A percentile compares a stretch with the other conserved stretches of the same genome.
Evolutionary conservation across 2,888 invertebrate species (phyloP).

Genomic region (Conistra vaccinii): DNA sequence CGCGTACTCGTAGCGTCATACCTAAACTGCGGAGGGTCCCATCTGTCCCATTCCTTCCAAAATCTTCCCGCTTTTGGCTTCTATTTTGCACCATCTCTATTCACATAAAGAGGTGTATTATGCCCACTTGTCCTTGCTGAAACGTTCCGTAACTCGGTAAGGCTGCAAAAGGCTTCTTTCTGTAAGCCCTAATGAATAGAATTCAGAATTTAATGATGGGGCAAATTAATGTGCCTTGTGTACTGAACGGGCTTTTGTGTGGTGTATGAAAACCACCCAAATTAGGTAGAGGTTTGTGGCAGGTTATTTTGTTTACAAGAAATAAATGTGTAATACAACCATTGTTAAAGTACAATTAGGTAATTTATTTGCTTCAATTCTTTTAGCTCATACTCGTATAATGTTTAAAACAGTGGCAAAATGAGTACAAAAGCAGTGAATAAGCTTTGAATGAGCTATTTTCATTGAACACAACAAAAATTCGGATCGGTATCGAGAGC

Average conservation of each 20-base stretch:
- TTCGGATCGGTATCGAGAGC: background rate
- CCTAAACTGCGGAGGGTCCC: too few species aligned
- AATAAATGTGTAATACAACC: background rate
- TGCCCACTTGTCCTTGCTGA: slow-evolving; percentile 47
- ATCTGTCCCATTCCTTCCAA: background rate
- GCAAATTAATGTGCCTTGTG: slow-evolving; percentile 57
- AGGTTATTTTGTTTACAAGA: slow-evolving; percentile 8
- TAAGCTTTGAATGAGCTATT: background rate
- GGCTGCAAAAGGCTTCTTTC: slow-evolving; percentile 70
- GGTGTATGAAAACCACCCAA: slow-evolving; percentile 14
- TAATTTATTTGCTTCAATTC: background rate
- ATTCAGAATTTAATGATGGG: slow-evolving; percentile 64
- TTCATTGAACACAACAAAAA: background rate
- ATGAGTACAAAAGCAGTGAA: background rate
- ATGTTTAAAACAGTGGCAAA: background rate
- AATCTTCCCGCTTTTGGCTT: background rate
- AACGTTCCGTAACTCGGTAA: slow-evolving; percentile 62
- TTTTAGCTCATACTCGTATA: background rate
- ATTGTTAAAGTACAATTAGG: too few species aligned
- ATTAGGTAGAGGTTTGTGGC: slow-evolving; percentile 18
- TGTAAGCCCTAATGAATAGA: slow-evolving; percentile 67
- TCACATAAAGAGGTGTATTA: slow-evolving; percentile 47
- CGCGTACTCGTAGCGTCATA: too few species aligned
- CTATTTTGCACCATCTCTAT: background rate
- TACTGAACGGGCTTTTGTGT: slow-evolving; percentile 28